These are phyloP conservation scores for Poecile montanus DNA, from an alignment of 2,797 vertebrate genomes.

Conservation along the genomic window DNA sequence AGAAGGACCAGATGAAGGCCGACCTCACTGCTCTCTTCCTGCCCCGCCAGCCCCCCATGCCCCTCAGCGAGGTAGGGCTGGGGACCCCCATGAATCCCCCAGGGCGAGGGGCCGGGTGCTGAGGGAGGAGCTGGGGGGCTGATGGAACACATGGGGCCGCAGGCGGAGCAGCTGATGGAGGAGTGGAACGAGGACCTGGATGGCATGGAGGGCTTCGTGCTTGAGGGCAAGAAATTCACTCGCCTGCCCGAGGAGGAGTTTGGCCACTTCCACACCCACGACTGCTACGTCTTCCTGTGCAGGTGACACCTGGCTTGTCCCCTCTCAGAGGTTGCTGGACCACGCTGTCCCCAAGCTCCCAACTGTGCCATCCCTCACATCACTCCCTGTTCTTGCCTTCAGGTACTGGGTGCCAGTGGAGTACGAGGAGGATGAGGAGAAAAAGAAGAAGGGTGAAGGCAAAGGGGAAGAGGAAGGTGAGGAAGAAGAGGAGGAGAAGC, in stretches of 20 bases:
- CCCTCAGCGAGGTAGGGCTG: constrained; percentile 79
- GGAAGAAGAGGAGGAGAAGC: constrained; percentile 86
- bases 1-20: constrained; percentile 96
- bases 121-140: background rate
- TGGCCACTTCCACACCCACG: constrained; percentile 94
- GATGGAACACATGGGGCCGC: background rate
- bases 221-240: constrained; percentile 97
- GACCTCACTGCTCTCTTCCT: constrained; percentile 96
- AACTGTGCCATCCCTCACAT: background rate
- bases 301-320: constrained; percentile 71
- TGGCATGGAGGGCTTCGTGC: constrained; percentile 96
- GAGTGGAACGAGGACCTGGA: constrained; percentile 99
- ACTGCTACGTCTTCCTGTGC: constrained; percentile 99
- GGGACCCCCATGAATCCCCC: rapidly evolving
- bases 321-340: background rate
- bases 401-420: constrained; percentile 98
- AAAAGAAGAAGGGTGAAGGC: constrained; percentile 69
- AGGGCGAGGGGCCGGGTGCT: rapidly evolving
- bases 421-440: constrained; percentile 86
- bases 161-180: constrained; percentile 97
- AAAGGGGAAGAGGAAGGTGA: constrained; percentile 69
- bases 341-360: rapidly evolving
- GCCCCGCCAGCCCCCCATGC: constrained; percentile 92
- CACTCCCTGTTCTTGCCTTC: background rate
- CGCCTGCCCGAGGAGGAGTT: constrained; percentile 97